These are phyloP conservation scores for Stichopus chloronotus DNA, from an alignment of 35 echinoderm and acorn worm genomes.

Conservation along the genomic window DNA sequence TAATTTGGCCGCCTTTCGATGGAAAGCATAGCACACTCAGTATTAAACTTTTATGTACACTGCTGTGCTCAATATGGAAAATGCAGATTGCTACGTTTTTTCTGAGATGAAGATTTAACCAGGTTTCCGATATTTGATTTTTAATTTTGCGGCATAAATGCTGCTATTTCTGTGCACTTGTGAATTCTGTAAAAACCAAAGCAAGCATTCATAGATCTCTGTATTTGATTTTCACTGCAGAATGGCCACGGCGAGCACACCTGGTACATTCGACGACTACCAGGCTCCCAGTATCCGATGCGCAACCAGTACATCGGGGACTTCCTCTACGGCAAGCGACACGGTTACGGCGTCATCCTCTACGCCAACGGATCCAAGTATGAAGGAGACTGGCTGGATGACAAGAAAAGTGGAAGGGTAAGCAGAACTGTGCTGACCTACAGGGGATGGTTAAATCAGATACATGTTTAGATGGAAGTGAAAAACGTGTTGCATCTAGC, in stretches of 20 bases:
- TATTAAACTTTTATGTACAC: too few species aligned
- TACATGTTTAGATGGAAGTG: too few species aligned
- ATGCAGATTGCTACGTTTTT: too few species aligned
- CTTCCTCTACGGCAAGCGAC: constrained; percentile 83
- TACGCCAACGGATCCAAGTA: constrained; percentile 99
- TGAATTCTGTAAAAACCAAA: too few species aligned
- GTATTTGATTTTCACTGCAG: constrained; percentile 43
- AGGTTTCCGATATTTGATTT: too few species aligned
- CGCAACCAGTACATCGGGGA: constrained; percentile 97
- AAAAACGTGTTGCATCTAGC: neutral
- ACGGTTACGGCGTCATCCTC: constrained; percentile 90
- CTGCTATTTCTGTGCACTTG: too few species aligned
- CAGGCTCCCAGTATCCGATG: constrained; percentile 93
- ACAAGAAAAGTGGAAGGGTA: constrained; percentile 96
- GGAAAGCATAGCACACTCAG: too few species aligned
- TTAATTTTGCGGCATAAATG: too few species aligned
- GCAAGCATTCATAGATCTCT: neutral
- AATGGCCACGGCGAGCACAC: constrained; percentile 98
- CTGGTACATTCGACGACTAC: constrained; percentile 88
- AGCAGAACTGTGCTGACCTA: neutral
- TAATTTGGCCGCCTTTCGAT: too few species aligned
- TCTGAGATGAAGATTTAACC: too few species aligned
- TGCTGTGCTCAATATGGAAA: too few species aligned
- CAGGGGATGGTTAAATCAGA: neutral
- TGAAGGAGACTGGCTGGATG: constrained; percentile 93